Evolutionary conservation across 1,140 invertebrate genomes (phyloP).

Genomic region (Temnothorax curvispinosus): DNA sequence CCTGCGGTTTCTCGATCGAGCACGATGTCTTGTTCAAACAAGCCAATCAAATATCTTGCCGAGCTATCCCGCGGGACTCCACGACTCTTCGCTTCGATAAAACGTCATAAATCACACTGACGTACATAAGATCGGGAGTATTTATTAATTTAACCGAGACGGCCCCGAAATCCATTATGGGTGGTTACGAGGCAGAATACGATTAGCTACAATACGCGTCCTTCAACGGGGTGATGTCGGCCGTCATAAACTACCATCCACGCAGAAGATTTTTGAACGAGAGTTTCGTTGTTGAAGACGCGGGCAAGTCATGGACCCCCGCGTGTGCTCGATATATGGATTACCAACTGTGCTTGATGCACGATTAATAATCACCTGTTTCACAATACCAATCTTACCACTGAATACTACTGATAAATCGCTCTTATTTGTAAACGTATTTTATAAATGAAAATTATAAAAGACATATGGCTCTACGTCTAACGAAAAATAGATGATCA

Average conservation of each 20-base stretch:
- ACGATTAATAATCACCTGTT: constrained; percentile 60
- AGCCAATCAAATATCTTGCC: constrained; percentile 60
- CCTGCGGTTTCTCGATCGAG: constrained; percentile 37
- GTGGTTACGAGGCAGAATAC: constrained; percentile 69
- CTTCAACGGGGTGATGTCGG: constrained; percentile 41
- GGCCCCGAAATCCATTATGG: constrained; percentile 66
- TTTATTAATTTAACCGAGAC: constrained; percentile 71
- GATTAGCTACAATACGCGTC: constrained; percentile 64
- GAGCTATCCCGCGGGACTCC: constrained; percentile 47
- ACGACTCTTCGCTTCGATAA: constrained; percentile 56
- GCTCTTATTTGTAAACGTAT: constrained; percentile 9
- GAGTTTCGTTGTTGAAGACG: constrained; percentile 41
- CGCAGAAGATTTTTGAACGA: constrained; percentile 39
- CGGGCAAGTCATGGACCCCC: constrained; percentile 63
- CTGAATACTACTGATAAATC: background rate
- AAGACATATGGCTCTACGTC: background rate
- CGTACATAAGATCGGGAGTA: constrained; percentile 53
- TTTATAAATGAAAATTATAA: background rate
- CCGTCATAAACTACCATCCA: constrained; percentile 23
- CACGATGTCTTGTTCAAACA: constrained; percentile 60
- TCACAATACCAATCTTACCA: background rate
- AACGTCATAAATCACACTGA: constrained; percentile 68
- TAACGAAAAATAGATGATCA: background rate
- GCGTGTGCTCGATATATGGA: constrained; percentile 59
- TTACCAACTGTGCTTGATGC: constrained; percentile 57